A percentile compares a stretch with the other conserved stretches of the same genome.
Evolutionary conservation across 2,888 invertebrate genomes (phyloP).

Genomic region (Branchipolynoe longqiensis): DNA sequence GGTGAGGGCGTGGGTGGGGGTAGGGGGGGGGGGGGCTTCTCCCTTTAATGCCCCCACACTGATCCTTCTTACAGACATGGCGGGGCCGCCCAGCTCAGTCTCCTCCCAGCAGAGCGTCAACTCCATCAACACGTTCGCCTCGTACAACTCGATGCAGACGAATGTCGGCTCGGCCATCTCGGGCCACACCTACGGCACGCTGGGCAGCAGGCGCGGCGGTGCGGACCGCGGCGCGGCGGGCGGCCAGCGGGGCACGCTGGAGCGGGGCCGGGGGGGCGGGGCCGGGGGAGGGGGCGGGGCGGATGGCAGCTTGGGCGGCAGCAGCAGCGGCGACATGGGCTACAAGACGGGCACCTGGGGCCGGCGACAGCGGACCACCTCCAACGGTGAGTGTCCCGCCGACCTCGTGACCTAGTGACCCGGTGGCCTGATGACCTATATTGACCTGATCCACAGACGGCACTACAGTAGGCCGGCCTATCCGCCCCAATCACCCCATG

Average conservation of each 20-base stretch:
- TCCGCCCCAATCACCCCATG: too few relatives aligned
- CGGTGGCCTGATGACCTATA: too few relatives aligned
- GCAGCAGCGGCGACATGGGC: conserved; percentile 52
- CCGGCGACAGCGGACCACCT: conserved; percentile 21
- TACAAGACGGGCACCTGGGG: conserved; percentile 52
- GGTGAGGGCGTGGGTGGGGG: too few relatives aligned
- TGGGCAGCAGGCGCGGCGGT: background rate
- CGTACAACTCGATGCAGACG: conserved; percentile 49
- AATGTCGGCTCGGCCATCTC: conserved; percentile 49
- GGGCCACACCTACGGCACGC: background rate
- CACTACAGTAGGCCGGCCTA: too few relatives aligned
- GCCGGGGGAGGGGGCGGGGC: conserved; percentile 13
- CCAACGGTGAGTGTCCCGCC: background rate
- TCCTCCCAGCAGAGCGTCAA: conserved; percentile 47
- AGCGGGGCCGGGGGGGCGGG: background rate
- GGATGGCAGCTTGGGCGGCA: background rate
- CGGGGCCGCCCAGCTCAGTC: conserved; percentile 39
- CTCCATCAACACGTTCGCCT: conserved; percentile 36
- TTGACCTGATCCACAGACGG: too few relatives aligned
- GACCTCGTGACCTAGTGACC: too few relatives aligned
- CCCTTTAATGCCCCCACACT: background rate
- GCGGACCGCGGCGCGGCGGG: background rate
- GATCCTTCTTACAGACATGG: conserved; percentile 15
- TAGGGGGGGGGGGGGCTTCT: too few relatives aligned
- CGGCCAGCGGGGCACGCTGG: background rate